These are phyloP conservation scores for Gyps fulvus DNA, from an alignment of 2,113 vertebrate species.

Conservation along the genomic window DNA sequence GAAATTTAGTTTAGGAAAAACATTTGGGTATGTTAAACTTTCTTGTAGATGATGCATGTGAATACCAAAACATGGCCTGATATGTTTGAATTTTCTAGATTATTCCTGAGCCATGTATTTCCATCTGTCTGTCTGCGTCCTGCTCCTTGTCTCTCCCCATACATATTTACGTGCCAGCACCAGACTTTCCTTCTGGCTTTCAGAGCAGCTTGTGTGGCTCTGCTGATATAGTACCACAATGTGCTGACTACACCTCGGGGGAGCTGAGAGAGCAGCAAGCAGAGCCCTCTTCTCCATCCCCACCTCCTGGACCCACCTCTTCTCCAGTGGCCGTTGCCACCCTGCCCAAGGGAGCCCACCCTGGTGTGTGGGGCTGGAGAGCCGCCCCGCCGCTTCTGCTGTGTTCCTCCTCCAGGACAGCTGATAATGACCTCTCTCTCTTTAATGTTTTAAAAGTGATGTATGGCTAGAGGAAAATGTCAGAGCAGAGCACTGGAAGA, in stretches of 20 bases:
- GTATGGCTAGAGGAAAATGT: not conserved
- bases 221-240: not conserved
- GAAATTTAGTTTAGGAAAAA: constrained; percentile 4
- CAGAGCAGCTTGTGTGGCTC: not conserved
- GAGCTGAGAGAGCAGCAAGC: not conserved
- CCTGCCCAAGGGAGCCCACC: not conserved
- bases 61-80: not conserved
- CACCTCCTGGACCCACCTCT: not conserved
- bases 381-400: not conserved
- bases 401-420: not conserved
- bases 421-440: not conserved
- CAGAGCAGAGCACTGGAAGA: not conserved
- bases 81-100: not conserved
- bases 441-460: not conserved
- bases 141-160: not conserved
- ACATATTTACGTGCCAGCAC: not conserved
- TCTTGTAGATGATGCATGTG: not conserved
- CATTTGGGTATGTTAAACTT: constrained; percentile 7
- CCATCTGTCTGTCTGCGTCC: not conserved
- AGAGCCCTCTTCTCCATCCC: not conserved
- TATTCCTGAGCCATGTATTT: not conserved
- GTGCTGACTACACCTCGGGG: not conserved
- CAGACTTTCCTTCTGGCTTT: not conserved
- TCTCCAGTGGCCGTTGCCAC: not conserved
- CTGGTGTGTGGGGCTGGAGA: not conserved